These are phyloP conservation scores for Calliphora vomitoria DNA, from an alignment of 2,888 invertebrate genomes.

Conservation along the genomic window DNA sequence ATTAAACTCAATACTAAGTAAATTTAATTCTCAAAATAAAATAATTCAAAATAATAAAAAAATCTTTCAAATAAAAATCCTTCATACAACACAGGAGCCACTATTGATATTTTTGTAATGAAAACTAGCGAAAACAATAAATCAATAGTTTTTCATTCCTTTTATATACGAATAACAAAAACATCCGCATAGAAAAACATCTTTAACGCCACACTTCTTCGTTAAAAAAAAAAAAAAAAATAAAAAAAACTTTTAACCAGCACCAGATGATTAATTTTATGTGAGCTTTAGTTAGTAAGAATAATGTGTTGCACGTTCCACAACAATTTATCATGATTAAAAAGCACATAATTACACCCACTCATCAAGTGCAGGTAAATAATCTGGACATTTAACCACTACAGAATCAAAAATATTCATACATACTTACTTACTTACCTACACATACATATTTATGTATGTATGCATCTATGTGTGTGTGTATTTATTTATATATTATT, in stretches of 20 bases:
- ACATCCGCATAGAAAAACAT: slow-evolving; percentile 38
- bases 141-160: slow-evolving; percentile 24
- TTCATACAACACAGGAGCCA: background rate
- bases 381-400: background rate
- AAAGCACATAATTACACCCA: slow-evolving; percentile 45
- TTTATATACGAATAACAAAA: background rate
- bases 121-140: slow-evolving; percentile 6
- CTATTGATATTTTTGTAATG: background rate
- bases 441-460: background rate
- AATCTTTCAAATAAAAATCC: too few relatives aligned
- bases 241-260: slow-evolving; percentile 39
- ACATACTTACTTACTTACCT: background rate
- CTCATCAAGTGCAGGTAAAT: slow-evolving; percentile 58
- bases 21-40: too few relatives aligned
- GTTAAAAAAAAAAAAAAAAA: background rate
- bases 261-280: slow-evolving; percentile 64
- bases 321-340: slow-evolving; percentile 67
- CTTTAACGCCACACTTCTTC: background rate
- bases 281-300: slow-evolving; percentile 46
- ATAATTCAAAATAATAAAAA: too few relatives aligned
- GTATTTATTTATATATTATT: background rate
- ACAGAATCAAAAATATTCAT: background rate
- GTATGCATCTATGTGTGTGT: background rate
- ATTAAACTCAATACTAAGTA: too few relatives aligned
- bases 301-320: slow-evolving; percentile 58